phyloP scores from a whole-genome alignment of 2,888 invertebrate genomes.

The Melangyna quadrimaculata region DNA sequence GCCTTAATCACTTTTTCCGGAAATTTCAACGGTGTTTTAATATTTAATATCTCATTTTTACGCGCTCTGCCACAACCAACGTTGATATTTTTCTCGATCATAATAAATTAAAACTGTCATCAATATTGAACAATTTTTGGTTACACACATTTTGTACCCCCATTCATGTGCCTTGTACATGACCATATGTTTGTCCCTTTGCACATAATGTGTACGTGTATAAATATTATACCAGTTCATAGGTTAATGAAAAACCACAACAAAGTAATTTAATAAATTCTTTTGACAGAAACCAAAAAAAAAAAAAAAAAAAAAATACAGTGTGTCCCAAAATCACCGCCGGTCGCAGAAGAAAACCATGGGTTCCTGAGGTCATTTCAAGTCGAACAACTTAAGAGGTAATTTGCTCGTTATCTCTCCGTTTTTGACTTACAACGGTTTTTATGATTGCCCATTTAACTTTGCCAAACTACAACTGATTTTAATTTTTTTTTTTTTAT shows the following conservation, averaged over 20 bases:
- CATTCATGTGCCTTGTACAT: not conserved
- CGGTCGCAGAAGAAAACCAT: no score
- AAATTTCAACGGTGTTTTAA: not conserved
- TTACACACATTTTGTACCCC: not conserved
- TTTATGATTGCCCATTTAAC: no score
- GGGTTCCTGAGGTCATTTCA: no score
- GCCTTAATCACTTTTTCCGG: not conserved
- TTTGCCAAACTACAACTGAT: no score
- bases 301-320: no score
- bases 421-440: no score
- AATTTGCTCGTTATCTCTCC: no score
- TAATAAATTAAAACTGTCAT: slow-evolving; percentile 3
- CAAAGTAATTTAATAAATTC: slow-evolving; percentile 11
- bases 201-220: not conserved
- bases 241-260: slow-evolving; percentile 15
- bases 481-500: no score
- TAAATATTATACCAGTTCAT: not conserved
- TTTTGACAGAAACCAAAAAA: not conserved
- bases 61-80: not conserved
- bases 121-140: slow-evolving; percentile 1
- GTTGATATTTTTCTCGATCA: not conserved
- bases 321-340: no score
- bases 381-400: no score
- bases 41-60: not conserved
- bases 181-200: not conserved